phyloP scores from a whole-genome alignment of 2,888 invertebrate genomes.

The Drosophila robusta region DNA sequence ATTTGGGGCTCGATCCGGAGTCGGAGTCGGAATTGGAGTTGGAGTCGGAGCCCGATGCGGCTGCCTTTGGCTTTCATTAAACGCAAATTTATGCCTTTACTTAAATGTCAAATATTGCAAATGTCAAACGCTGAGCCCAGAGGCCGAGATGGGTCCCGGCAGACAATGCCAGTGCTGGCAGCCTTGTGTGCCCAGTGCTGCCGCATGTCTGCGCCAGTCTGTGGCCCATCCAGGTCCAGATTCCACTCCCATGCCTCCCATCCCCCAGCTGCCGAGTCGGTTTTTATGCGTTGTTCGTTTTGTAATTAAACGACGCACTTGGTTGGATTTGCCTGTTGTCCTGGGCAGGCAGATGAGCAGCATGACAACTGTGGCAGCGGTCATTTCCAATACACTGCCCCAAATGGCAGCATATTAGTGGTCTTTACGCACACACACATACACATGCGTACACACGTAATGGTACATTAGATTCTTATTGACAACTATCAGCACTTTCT shows the following conservation, averaged over 20 bases:
- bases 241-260: constrained; percentile 19
- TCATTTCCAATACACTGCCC: constrained; percentile 44
- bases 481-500: not conserved
- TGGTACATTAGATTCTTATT: not conserved
- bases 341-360: constrained; percentile 46
- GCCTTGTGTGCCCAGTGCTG: constrained; percentile 19
- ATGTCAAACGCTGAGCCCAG: constrained; percentile 66
- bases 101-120: constrained; percentile 81
- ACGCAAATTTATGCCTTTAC: constrained; percentile 80
- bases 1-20: not conserved
- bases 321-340: constrained; percentile 57
- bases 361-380: constrained; percentile 27
- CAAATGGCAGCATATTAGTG: constrained; percentile 32
- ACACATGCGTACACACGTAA: not conserved
- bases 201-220: constrained; percentile 31
- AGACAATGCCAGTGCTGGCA: constrained; percentile 43
- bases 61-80: constrained; percentile 75
- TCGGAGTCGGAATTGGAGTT: constrained; percentile 11
- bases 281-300: constrained; percentile 82
- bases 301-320: constrained; percentile 81
- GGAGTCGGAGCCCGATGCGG: constrained; percentile 15
- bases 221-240: constrained; percentile 18
- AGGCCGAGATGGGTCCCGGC: constrained; percentile 36
- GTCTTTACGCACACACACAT: not conserved
- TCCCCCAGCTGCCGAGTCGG: constrained; percentile 46